Evolutionary conservation across 1,140 invertebrate species (phyloP).

Genomic region (Chionoecetes opilio): DNA sequence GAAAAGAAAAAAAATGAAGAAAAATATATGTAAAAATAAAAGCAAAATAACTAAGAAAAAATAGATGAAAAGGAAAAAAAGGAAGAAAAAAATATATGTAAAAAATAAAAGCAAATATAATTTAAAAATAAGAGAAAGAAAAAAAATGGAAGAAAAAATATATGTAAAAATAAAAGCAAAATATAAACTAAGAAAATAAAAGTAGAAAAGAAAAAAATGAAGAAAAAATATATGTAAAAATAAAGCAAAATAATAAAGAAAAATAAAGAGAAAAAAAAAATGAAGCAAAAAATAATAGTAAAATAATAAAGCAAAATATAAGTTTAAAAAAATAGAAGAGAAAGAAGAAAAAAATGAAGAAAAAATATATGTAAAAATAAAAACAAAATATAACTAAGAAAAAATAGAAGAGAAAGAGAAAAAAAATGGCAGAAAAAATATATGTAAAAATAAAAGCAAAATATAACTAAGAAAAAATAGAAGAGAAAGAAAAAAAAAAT

Average conservation of each 20-base stretch:
- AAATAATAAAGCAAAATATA: neutral
- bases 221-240: neutral
- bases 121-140: neutral
- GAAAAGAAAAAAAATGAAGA: neutral
- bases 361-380: too few relatives aligned
- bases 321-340: too few relatives aligned
- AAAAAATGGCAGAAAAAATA: too few relatives aligned
- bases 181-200: neutral
- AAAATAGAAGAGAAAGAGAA: too few relatives aligned
- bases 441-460: too few relatives aligned
- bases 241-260: neutral
- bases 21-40: neutral
- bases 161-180: neutral
- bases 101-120: too few relatives aligned
- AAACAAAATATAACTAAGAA: too few relatives aligned
- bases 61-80: neutral
- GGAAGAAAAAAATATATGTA: neutral
- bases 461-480: too few relatives aligned
- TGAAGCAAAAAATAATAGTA: neutral
- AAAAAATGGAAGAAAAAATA: neutral
- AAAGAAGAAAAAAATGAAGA: too few relatives aligned
- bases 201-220: neutral
- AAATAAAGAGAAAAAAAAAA: neutral
- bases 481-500: too few relatives aligned
- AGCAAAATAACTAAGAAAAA: too few relatives aligned